Conservation (phyloP, 2,113 vertebrate genomes). For the Opisthocomus hoazin region DNA sequence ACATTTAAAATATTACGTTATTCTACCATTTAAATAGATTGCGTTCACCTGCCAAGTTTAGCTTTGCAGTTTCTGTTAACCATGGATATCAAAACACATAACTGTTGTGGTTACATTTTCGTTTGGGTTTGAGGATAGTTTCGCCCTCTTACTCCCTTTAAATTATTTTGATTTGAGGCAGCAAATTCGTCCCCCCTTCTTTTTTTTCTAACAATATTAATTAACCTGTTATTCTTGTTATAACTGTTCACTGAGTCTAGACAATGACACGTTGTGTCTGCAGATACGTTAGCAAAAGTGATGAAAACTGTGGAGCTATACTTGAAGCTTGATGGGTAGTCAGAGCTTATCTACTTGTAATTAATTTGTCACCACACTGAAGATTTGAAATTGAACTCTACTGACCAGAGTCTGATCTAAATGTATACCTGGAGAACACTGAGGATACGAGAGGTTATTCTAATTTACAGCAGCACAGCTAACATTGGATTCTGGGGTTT, state of each 20-base stretch:
- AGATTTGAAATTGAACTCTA: constrained; percentile 25
- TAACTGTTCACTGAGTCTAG: constrained; percentile 6
- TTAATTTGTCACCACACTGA: constrained; percentile 55
- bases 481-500: neutral
- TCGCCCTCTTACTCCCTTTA: neutral
- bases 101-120: neutral
- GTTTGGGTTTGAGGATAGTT: neutral
- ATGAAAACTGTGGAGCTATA: constrained; percentile 5
- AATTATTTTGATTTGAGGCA: constrained; percentile 7
- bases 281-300: neutral
- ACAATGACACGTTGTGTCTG: neutral
- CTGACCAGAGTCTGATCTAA: neutral
- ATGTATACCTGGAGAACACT: neutral
- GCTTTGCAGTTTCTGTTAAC: neutral
- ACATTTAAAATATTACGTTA: neutral
- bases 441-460: neutral
- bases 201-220: neutral
- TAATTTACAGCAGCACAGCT: neutral
- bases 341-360: constrained; percentile 38
- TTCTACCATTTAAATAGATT: neutral
- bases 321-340: constrained; percentile 42
- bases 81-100: neutral
- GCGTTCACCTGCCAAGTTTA: neutral
- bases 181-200: neutral
- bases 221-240: neutral